phyloP scores from a whole-genome alignment of 2,113 vertebrate species.

The Enhydra lutris region DNA sequence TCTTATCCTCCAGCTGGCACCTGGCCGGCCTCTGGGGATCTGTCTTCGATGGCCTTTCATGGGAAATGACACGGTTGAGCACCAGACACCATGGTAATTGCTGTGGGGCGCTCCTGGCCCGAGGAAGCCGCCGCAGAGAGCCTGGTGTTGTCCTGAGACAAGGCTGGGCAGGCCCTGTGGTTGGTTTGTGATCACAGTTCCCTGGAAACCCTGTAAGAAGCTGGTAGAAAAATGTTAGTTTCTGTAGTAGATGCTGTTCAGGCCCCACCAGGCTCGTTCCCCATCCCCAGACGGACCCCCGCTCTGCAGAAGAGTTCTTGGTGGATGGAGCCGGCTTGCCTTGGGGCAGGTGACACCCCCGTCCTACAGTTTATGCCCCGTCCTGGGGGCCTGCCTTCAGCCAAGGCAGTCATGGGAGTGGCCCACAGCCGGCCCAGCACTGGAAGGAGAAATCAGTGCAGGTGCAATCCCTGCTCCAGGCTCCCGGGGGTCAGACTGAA shows the following conservation, averaged over 20 bases:
- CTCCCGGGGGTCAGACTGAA: fast-evolving
- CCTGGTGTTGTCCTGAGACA: fast-evolving
- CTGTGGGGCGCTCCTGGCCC: fast-evolving
- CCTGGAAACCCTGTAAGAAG: neutral
- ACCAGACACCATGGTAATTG: neutral
- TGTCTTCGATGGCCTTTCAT: neutral
- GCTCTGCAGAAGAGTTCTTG: neutral
- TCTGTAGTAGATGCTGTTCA: fast-evolving
- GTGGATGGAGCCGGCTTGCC: neutral
- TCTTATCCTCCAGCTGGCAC: neutral
- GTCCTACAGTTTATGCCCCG: fast-evolving
- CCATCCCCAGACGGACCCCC: fast-evolving
- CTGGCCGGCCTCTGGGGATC: neutral
- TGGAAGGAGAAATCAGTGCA: fast-evolving
- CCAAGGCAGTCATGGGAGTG: neutral
- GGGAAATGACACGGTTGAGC: neutral
- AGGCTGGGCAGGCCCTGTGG: neutral
- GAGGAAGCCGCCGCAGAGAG: fast-evolving
- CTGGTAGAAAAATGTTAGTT: neutral
- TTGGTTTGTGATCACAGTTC: fast-evolving
- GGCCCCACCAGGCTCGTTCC: fast-evolving
- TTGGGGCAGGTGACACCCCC: neutral
- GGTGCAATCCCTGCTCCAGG: fast-evolving
- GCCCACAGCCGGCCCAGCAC: fast-evolving
- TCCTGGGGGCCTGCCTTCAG: neutral